Evolutionary conservation across 1,140 invertebrate species (phyloP).

Genomic region (Acromyrmex echinatior): DNA sequence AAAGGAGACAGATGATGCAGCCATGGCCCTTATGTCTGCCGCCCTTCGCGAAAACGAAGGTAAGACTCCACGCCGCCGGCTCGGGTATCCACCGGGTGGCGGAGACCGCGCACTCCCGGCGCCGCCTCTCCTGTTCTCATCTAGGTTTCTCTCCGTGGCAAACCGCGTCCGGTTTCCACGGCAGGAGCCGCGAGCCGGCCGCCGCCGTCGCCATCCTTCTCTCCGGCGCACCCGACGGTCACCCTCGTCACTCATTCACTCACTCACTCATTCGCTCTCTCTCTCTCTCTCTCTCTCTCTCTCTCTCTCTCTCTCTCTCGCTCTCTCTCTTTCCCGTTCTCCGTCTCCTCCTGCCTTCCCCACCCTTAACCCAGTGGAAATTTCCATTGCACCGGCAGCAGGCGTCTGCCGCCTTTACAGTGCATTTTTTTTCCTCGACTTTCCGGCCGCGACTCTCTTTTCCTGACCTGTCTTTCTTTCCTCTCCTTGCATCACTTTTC

Average conservation of each 20-base stretch:
- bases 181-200: constrained; percentile 1
- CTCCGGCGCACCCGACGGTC: constrained; percentile 15
- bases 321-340: constrained; percentile 26
- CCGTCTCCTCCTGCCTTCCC: constrained; percentile 46
- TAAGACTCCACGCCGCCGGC: constrained; percentile 72
- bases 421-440: constrained; percentile 41
- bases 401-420: constrained; percentile 8
- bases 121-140: background rate
- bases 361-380: constrained; percentile 79
- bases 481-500: background rate
- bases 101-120: background rate
- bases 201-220: constrained; percentile 15
- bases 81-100: background rate
- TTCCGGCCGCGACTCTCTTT: constrained; percentile 57
- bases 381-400: constrained; percentile 75
- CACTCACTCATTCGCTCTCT: background rate
- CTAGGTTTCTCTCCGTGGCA: constrained; percentile 35
- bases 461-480: background rate
- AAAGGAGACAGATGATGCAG: constrained; percentile 84
- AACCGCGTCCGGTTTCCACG: constrained; percentile 35
- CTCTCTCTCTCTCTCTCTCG: background rate
- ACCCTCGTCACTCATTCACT: constrained; percentile 22
- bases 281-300: background rate
- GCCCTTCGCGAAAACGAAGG: constrained; percentile 81
- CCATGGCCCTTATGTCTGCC: constrained; percentile 84